Conservation (phyloP, 2,888 invertebrate species). For the Subacronicta megacephala region DNA sequence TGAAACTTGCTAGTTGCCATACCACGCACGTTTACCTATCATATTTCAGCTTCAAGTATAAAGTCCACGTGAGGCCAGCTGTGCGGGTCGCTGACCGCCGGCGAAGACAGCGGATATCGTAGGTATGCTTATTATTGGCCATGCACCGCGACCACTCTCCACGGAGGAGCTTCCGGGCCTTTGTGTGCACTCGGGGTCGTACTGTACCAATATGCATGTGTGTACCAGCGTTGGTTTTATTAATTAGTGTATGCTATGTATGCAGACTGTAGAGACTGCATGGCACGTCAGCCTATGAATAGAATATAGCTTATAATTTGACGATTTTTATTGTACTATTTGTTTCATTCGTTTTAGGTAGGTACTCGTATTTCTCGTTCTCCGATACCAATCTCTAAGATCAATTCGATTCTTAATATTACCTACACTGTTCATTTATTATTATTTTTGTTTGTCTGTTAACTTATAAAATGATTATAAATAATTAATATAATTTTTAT, state of each 20-base stretch:
- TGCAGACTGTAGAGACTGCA: background rate
- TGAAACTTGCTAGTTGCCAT: conserved; percentile 28
- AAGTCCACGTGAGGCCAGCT: conserved; percentile 9
- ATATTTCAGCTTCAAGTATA: conserved; percentile 16
- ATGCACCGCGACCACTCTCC: conserved; percentile 23
- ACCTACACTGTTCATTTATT: no score
- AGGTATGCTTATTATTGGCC: conserved; percentile 20
- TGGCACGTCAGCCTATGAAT: no score
- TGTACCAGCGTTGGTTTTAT: conserved; percentile 17
- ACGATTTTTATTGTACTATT: no score
- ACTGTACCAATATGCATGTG: background rate
- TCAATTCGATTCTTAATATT: no score
- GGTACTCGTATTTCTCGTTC: no score
- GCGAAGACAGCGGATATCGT: conserved; percentile 24
- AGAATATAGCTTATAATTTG: no score
- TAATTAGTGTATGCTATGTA: conserved; percentile 3
- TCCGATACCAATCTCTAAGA: no score
- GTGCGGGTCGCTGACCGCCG: conserved; percentile 39
- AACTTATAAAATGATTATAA: no score
- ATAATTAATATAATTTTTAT: no score
- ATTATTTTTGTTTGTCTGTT: no score
- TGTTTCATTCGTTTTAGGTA: no score
- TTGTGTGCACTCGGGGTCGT: conserved; percentile 17
- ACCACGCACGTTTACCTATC: conserved; percentile 28
- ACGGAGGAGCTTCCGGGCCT: conserved; percentile 27